Base-by-base conservation (phyloP, 2,888 invertebrate genomes). In the Drosophila mimetica region DNA sequence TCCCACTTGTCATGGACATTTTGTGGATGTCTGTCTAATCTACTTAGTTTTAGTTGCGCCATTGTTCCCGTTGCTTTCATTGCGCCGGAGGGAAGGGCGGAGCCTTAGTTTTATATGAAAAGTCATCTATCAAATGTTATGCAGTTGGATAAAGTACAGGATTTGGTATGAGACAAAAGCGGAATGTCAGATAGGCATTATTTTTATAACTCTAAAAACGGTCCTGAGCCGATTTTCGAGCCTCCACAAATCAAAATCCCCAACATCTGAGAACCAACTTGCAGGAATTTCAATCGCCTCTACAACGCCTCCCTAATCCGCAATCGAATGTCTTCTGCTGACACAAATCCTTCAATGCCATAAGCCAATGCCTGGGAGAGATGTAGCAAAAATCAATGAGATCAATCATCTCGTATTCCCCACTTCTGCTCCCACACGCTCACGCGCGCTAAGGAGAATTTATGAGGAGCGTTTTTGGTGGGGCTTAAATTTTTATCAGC, bases 401-500 rank as follows among this genome's bases (percentile, higher is more conserved):
- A 83, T 83, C 82, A 87, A 87, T 83, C 82, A 83, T 78, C 82
- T 75, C 64, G 71, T 66, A 73, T 52, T 61, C 50, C 52, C 18
- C 53, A 47, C 39, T 58, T 4, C 50, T 20, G 42, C 42, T 52
- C 28, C 32, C 37, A 8, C 3, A 22, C 22, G 0, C 41, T 22
- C 11, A 5, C 20, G n/a, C 25, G 14, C 18, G 18, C 55, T 65
- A 74, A 66, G 71, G 66, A 54, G 70, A 70, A 72, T 71, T 64
- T 67, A 84, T 75, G 70, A 74, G 76, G 54, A 63, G 69, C 86
- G 77, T 86, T 83, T 83, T 73, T 71, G 71, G 73, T 54, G 77
- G 44, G 71, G 86, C 84, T 84, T 86, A 86, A 88, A 84, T 86
- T 83, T 88, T 86, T 76, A 88, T 88, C 84, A 84, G 86, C 88